Percentiles rank a stretch among this genome's conserved stretches.
These are phyloP conservation scores for Theocolax elegans DNA, from an alignment of 1,140 invertebrate genomes.

Conservation along the genomic window DNA sequence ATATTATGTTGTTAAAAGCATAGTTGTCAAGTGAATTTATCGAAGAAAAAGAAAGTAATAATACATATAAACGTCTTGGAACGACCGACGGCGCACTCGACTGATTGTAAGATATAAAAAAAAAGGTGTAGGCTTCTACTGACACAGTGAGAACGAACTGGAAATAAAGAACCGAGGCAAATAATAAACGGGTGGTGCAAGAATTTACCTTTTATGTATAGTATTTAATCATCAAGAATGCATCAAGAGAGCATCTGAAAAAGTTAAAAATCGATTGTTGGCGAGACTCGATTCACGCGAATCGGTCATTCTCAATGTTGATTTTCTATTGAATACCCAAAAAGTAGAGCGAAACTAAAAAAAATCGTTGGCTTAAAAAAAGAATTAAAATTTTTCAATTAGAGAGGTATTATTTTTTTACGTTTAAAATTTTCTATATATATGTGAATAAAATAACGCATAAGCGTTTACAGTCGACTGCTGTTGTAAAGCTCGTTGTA, in stretches of 20 bases:
- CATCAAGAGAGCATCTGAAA: not conserved
- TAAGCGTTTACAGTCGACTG: not conserved
- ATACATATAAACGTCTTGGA: slow-evolving; percentile 11
- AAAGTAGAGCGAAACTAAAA: not conserved
- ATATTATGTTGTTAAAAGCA: slow-evolving; percentile 13
- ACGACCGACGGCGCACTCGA: slow-evolving; percentile 55
- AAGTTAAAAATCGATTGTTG: not conserved
- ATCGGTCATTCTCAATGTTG: not conserved
- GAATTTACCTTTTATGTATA: slow-evolving; percentile 3
- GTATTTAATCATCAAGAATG: slow-evolving; percentile 20
- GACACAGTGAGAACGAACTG: not conserved
- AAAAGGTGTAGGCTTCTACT: not conserved
- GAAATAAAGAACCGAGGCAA: not conserved
- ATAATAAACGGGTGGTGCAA: not conserved
- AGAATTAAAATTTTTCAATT: not conserved
- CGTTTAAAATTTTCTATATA: not conserved
- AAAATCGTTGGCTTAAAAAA: not conserved
- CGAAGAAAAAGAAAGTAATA: slow-evolving; percentile 22
- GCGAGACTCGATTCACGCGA: not conserved
- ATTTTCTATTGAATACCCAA: slow-evolving; percentile 11
- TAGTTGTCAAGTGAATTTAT: slow-evolving; percentile 1
- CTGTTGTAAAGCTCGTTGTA: not conserved
- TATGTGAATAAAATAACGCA: not conserved
- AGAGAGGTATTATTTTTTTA: not conserved
- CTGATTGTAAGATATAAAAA: slow-evolving; percentile 50